Evolutionary conservation across 1,140 invertebrate genomes (phyloP), one percentile per base, ranked within the genome.

Genomic region (Aplysia californica): DNA sequence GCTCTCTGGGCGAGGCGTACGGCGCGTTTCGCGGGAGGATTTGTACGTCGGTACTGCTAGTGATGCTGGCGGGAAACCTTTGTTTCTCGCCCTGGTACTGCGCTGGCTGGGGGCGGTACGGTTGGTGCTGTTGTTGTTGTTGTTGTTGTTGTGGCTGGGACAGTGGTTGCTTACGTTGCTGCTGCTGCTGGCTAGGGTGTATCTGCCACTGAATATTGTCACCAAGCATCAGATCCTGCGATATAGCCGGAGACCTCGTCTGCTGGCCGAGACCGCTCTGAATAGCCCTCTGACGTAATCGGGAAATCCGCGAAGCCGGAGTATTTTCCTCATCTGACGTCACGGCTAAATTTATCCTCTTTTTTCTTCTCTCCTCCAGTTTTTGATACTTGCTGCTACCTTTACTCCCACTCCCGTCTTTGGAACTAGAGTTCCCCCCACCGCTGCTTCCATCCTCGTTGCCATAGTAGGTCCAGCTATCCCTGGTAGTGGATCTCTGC

Each of bases 321-420:
- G 84, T 83, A 75, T 79, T 79, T 72, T 87, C 86, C 65, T 87
- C 86, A 61, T 87, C 86, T 38, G 85, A 86, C 3, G 86, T 87
- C 23, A 86, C 82, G 21, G 81, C 66, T 18, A 85, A 82, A 56
- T 87, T 85, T 23, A 87, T 83, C 23, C 86, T 72, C 64, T 83
- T 82, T 50, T 84, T 83, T 10, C 86, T 72, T 79, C 79, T 83
- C 72, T 87, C 86, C 76, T 87, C 86, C 50, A 87, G 77, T 61
- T 80, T 82, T 79, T 85, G 84, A 79, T 82, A 87, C 75, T 87
- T 87, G 65, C 26, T 58, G 39, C 77, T 79, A 76, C 83, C 38
- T 70, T 73, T 56, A 15, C 59, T 73, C 38, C 75, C 61, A 41
- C 56, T 73, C 31, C 70, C 44, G 21, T 73, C 70, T 61, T 38